These are phyloP conservation scores for Hyppa rectilinea DNA, from an alignment of 2,888 invertebrate species.

Conservation along the genomic window DNA sequence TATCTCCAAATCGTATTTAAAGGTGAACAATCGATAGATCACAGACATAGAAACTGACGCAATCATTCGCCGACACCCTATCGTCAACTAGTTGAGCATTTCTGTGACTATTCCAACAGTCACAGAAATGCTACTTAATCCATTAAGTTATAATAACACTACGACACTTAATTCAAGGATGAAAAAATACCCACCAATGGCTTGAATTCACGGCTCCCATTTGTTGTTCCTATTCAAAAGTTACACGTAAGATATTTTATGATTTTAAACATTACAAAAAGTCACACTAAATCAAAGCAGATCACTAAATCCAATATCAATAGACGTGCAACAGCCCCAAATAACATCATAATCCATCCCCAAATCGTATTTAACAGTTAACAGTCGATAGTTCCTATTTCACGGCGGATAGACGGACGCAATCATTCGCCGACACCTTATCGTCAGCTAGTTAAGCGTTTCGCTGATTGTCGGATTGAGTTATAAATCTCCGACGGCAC, in stretches of 20 bases:
- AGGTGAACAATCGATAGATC: conserved; percentile 62
- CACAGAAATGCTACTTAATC: no score
- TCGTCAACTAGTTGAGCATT: conserved; percentile 88
- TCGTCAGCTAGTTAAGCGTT: conserved; percentile 89
- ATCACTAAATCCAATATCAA: conserved; percentile 27
- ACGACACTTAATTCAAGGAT: no score
- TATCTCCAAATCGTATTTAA: conserved; percentile 57
- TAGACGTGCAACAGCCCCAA: conserved; percentile 47
- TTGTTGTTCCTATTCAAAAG: background rate
- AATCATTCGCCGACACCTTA: conserved; percentile 87
- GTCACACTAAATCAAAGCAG: conserved; percentile 28
- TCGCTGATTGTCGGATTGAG: conserved; percentile 89
- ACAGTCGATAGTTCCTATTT: conserved; percentile 66
- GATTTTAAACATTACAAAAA: background rate
- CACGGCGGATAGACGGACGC: conserved; percentile 78
- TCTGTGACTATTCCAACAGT: no score
- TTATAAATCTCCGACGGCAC: conserved; percentile 88
- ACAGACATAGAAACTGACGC: conserved; percentile 77
- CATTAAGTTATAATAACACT: conserved; percentile 84
- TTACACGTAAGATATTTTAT: background rate
- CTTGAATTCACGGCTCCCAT: background rate
- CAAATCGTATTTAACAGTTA: conserved; percentile 63
- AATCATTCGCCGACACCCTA: conserved; percentile 86
- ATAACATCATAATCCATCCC: conserved; percentile 59
- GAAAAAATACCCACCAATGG: background rate